Percentiles rank a stretch among this genome's conserved stretches.
Evolutionary conservation across 2,888 invertebrate genomes (phyloP).

Genomic region (Ecdyonurus torrentis): DNA sequence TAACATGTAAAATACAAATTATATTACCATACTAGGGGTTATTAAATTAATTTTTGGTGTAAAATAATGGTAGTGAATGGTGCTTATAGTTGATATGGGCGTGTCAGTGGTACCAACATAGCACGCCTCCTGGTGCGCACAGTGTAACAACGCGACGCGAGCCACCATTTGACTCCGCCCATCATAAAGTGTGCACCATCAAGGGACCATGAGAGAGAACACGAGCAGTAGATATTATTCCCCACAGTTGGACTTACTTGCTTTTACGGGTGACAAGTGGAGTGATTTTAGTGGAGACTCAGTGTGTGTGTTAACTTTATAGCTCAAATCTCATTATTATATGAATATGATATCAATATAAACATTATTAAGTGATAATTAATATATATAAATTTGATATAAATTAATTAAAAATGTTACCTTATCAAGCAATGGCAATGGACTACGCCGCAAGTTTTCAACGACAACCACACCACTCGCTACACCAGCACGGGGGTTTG

Average conservation of each 20-base stretch:
- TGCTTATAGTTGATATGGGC: too few relatives aligned
- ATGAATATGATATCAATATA: too few relatives aligned
- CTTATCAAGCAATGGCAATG: slow-evolving; percentile 50
- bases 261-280: not conserved
- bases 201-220: too few relatives aligned
- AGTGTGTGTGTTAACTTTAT: too few relatives aligned
- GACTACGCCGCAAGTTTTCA: slow-evolving; percentile 28
- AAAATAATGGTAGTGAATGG: too few relatives aligned
- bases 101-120: too few relatives aligned
- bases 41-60: too few relatives aligned
- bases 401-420: slow-evolving; percentile 19
- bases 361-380: too few relatives aligned
- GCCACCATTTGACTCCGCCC: not conserved
- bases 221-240: not conserved
- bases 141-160: not conserved
- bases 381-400: too few relatives aligned
- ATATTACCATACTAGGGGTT: too few relatives aligned
- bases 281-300: not conserved
- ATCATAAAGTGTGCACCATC: not conserved
- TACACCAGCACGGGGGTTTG: not conserved
- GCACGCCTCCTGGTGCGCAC: not conserved
- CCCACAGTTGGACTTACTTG: not conserved
- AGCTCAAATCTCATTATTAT: too few relatives aligned
- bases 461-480: slow-evolving; percentile 32
- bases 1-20: too few relatives aligned